phyloP scores from a whole-genome alignment of 1,140 invertebrate genomes.

The Lordiphosa clarofinis region DNA sequence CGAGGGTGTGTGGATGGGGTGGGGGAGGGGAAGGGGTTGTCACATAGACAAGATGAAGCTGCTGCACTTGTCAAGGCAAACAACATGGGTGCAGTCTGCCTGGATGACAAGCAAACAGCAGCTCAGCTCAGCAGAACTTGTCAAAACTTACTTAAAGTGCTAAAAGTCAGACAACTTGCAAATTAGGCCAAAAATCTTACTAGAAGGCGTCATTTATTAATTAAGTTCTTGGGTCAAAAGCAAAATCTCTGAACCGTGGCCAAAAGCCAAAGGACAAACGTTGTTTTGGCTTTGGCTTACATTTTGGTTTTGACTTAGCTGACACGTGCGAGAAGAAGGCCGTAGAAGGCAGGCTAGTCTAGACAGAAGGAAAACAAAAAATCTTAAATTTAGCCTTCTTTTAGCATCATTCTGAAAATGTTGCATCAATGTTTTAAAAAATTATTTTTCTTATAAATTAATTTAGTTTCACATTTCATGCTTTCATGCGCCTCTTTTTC shows the following conservation, averaged over 20 bases:
- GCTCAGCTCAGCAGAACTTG: slow-evolving; percentile 26
- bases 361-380: too few relatives aligned
- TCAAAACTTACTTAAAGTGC: slow-evolving; percentile 19
- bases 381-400: background rate
- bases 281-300: background rate
- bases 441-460: background rate
- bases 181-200: slow-evolving; percentile 2
- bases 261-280: slow-evolving; percentile 17
- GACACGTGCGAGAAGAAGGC: slow-evolving; percentile 4
- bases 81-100: slow-evolving; percentile 25
- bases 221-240: slow-evolving; percentile 30
- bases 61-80: slow-evolving; percentile 28
- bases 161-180: slow-evolving; percentile 19
- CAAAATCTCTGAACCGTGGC: slow-evolving; percentile 12
- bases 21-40: background rate
- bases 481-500: slow-evolving; percentile 16
- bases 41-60: background rate
- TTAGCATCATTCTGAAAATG: background rate
- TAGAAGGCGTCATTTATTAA: slow-evolving; percentile 26
- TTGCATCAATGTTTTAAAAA: too few relatives aligned
- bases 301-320: slow-evolving; percentile 8
- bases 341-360: too few relatives aligned
- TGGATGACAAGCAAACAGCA: slow-evolving; percentile 2
- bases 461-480: slow-evolving; percentile 24
- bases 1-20: too few relatives aligned